Percentiles rank a stretch among this genome's conserved stretches.
phyloP scores from a whole-genome alignment of 2,888 invertebrate species.

The Entomobrya proxima region DNA sequence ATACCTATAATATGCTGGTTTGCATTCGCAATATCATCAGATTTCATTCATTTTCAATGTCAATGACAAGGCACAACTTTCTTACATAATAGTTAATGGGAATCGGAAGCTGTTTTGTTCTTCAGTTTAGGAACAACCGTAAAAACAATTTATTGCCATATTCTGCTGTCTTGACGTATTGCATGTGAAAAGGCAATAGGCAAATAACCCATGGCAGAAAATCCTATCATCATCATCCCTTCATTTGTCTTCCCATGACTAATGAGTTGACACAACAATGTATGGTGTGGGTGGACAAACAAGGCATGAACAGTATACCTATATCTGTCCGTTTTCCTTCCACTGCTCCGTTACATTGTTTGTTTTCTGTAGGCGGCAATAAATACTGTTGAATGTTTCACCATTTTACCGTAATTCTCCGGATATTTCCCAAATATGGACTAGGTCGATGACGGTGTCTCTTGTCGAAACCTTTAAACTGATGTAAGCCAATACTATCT shows the following conservation, averaged over 20 bases:
- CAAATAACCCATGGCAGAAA: neutral
- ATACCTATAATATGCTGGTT: no score
- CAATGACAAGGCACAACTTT: slow-evolving; percentile 1
- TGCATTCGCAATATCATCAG: neutral
- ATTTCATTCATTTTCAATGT: slow-evolving; percentile 26
- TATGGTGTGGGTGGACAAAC: slow-evolving; percentile 22
- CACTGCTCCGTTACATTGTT: neutral
- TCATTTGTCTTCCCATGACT: slow-evolving; percentile 44
- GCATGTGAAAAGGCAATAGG: neutral
- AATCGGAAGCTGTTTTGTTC: neutral
- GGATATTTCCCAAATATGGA: slow-evolving; percentile 49
- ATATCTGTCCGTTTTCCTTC: neutral
- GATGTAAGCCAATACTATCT: neutral
- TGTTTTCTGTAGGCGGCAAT: neutral
- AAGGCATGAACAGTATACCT: neutral
- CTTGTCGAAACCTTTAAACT: neutral
- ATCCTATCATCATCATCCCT: neutral
- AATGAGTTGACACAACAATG: slow-evolving; percentile 40
- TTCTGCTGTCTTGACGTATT: neutral
- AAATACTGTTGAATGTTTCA: neutral
- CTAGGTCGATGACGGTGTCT: neutral
- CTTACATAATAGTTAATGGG: slow-evolving; percentile 4
- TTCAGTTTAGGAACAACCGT: neutral
- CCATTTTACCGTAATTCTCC: slow-evolving; percentile 49
- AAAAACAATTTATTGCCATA: neutral